phyloP scores from a whole-genome alignment of 2,888 invertebrate genomes.

The Leptinotarsa tumamoca region DNA sequence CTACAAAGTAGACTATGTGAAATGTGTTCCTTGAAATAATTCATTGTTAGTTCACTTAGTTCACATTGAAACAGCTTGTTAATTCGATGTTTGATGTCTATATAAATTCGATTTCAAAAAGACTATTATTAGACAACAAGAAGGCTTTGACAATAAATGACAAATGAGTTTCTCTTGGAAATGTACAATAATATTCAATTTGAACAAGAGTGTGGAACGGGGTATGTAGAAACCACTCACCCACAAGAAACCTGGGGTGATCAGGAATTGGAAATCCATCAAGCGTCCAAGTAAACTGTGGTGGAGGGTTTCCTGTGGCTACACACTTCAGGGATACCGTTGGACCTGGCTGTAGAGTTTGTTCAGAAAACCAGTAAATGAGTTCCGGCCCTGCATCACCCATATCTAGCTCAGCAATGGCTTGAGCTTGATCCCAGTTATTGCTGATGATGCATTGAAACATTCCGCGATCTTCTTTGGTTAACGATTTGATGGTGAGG shows the following conservation, averaged over 20 bases:
- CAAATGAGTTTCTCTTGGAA: no score
- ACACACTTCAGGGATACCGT: conserved; percentile 92
- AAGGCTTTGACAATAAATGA: no score
- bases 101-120: no score
- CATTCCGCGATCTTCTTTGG: conserved; percentile 88
- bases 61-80: no score
- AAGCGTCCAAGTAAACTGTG: conserved; percentile 90
- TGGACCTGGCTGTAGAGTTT: conserved; percentile 91
- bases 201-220: no score
- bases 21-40: no score
- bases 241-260: conserved; percentile 83
- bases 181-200: no score
- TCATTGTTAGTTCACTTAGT: no score
- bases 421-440: conserved; percentile 87
- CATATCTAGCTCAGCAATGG: conserved; percentile 82
- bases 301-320: conserved; percentile 94
- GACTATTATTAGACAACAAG: no score
- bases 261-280: conserved; percentile 81
- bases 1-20: no score
- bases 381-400: conserved; percentile 91
- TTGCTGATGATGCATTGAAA: conserved; percentile 92
- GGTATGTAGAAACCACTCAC: conserved; percentile 33
- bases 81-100: no score
- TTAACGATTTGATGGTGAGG: conserved; percentile 73
- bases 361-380: conserved; percentile 92